phyloP scores from a whole-genome alignment of 1,140 invertebrate species.

The Zaprionus capensis region DNA sequence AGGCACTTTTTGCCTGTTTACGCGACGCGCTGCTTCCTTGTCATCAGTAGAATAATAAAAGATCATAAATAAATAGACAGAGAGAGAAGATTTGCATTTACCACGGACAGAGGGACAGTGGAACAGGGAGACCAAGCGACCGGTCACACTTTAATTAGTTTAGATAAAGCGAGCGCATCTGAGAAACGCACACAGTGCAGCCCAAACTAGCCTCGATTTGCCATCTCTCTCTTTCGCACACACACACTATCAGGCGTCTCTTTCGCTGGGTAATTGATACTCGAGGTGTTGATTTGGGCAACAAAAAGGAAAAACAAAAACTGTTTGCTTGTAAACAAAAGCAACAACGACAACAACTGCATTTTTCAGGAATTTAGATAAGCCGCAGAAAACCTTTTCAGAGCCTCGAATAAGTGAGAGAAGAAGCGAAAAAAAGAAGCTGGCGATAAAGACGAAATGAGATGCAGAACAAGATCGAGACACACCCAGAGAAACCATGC shows the following conservation, averaged over 20 bases:
- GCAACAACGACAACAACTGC: conserved; percentile 60
- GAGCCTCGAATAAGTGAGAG: conserved; percentile 11
- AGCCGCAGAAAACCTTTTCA: conserved; percentile 63
- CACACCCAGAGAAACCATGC: conserved; percentile 24
- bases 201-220: conserved; percentile 7
- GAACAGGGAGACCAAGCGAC: conserved; percentile 21
- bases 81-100: conserved; percentile 57
- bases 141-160: conserved; percentile 80
- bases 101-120: conserved; percentile 4
- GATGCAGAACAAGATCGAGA: conserved; percentile 12
- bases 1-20: conserved; percentile 35
- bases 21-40: conserved; percentile 46
- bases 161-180: conserved; percentile 75
- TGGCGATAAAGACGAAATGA: conserved; percentile 9
- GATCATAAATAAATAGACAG: conserved; percentile 77
- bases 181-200: conserved; percentile 64
- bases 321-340: conserved; percentile 80
- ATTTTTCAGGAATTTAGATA: conserved; percentile 80
- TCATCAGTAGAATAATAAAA: conserved; percentile 73
- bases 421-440: conserved; percentile 34
- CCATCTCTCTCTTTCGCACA: conserved; percentile 6
- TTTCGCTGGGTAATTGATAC: conserved; percentile 71
- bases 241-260: conserved; percentile 1
- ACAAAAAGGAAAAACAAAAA: conserved; percentile 67
- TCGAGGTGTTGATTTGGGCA: conserved; percentile 80